Evolutionary conservation across 1,140 invertebrate genomes (phyloP), one percentile per base, ranked within the genome.

Genomic region (Agrilus planipennis): DNA sequence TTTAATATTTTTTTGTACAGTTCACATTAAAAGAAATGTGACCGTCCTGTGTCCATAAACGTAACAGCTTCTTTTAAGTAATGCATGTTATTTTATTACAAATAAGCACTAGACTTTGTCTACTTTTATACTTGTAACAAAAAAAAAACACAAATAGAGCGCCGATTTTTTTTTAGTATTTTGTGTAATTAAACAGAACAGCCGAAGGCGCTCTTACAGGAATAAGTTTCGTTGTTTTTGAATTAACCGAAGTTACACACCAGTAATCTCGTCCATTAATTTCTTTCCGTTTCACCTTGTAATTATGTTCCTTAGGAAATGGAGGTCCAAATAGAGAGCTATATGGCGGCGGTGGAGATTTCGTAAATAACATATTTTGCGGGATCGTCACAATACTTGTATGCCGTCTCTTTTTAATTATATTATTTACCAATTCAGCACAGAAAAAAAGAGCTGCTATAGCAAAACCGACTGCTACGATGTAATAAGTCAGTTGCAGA

Each of bases 191-290:
- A 61, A 80, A 83, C 1, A 83, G 55, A 25, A 79, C 70, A 10
- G 79, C 76, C 1, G 80, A 83, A 0, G 77, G 76, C 3, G 73
- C 71, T 46, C 77, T 60, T 0, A 79, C 67, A 1, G 80, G 79
- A 30, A 83, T 71, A 19, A 83, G 61, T 44, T 71, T 69, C 10
- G 62, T 73, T n/a, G 20, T 71, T 70, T 77, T 77, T 29, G 65
- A 63, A 2, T 63, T n/a, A n/a, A n/a, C 55, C n/a, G 69, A 66
- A 3, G 67, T 67, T 9, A 76, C 62, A 0, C 81, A 68, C 48
- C 73, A 76, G 61, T 83, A 84, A 51, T 81, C 77, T 34, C 77
- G 66, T 1, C 81, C 80, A 44, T 83, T 83, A n/a, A 83, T 73
- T 12, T 70, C 60, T 28, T 68, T 65, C 39, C 57, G 68, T 3